phyloP scores from a whole-genome alignment of 2,888 invertebrate genomes.

The Trichogramma dendrolimi region DNA sequence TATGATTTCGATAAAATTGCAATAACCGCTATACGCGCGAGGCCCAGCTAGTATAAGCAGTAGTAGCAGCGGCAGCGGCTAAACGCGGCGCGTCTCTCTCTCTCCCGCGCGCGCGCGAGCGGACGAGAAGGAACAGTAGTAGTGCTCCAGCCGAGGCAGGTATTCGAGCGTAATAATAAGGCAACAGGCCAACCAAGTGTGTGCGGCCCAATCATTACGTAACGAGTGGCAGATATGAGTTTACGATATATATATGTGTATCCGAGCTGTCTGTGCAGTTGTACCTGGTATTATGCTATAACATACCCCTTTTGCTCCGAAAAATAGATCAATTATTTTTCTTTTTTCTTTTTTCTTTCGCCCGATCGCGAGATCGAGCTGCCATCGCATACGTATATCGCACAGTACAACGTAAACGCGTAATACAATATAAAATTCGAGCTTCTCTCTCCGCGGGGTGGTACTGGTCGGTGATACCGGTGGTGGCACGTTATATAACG shows the following conservation, averaged over 20 bases:
- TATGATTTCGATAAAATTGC: slow-evolving; percentile 4
- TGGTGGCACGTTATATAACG: not conserved
- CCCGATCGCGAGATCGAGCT: not conserved
- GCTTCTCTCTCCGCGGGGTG: no score
- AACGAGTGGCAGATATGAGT: no score
- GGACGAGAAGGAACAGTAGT: not conserved
- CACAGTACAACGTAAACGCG: no score
- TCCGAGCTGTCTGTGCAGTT: no score
- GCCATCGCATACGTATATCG: not conserved
- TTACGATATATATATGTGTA: no score
- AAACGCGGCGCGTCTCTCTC: no score
- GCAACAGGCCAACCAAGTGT: not conserved
- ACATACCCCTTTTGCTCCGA: not conserved
- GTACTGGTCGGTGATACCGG: no score
- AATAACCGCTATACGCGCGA: slow-evolving; percentile 8
- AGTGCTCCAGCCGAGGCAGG: not conserved
- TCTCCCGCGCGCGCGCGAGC: not conserved
- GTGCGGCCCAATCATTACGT: no score
- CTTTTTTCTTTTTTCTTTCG: not conserved
- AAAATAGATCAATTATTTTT: slow-evolving; percentile 11
- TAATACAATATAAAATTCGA: no score
- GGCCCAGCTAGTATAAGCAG: slow-evolving; percentile 2
- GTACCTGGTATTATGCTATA: no score
- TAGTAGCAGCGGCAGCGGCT: not conserved
- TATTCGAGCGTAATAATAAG: not conserved